These are phyloP conservation scores for Mesitornis unicolor DNA, from an alignment of 2,113 vertebrate genomes.

Conservation along the genomic window DNA sequence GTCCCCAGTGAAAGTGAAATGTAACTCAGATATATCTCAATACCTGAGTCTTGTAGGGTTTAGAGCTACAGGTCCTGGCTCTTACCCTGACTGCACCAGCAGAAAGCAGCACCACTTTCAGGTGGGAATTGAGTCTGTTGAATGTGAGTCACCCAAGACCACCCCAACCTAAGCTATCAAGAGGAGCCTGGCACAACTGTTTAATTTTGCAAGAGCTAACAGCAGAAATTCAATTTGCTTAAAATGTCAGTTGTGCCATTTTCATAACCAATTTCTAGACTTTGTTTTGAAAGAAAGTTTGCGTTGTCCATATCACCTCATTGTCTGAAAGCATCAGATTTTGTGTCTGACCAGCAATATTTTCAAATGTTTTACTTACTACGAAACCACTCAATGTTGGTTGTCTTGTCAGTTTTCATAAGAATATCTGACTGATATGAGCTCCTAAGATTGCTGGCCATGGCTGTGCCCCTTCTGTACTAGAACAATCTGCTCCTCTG, in stretches of 20 bases:
- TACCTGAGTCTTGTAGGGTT: background rate
- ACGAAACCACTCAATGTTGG: background rate
- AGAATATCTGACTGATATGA: background rate
- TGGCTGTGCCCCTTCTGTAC: background rate
- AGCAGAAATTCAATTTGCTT: background rate
- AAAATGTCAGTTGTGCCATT: background rate
- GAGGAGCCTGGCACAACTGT: background rate
- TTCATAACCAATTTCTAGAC: background rate
- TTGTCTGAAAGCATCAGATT: background rate
- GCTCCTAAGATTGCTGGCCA: background rate
- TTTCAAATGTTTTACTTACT: background rate
- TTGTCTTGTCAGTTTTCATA: background rate
- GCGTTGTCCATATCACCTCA: background rate
- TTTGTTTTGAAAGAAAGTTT: background rate
- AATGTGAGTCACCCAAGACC: background rate
- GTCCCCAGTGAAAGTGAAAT: background rate
- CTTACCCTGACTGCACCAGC: background rate
- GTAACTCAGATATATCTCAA: background rate
- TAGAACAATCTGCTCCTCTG: background rate
- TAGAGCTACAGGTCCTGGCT: background rate
- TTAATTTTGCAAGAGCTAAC: background rate
- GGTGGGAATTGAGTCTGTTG: background rate
- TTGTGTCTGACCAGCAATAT: background rate
- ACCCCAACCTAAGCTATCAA: background rate
- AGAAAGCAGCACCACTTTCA: background rate